phyloP scores from a whole-genome alignment of 2,888 invertebrate species.

The Lucinisca nassula region DNA sequence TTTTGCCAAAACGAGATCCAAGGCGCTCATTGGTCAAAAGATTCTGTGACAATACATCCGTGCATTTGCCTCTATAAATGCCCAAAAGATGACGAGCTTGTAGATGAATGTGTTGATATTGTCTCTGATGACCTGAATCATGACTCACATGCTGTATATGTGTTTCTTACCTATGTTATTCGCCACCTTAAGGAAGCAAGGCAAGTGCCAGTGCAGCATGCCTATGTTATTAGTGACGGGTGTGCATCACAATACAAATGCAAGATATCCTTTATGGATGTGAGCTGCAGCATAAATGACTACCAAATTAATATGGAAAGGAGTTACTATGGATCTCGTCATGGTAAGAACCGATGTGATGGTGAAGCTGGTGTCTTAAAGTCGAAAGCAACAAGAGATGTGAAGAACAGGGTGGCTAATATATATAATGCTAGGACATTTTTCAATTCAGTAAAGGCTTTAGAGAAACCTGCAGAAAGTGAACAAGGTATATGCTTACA shows the following conservation, averaged over 20 bases:
- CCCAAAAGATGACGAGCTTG: constrained; percentile 12
- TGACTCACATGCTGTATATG: constrained; percentile 51
- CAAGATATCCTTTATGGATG: constrained; percentile 43
- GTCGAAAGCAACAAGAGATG: constrained; percentile 34
- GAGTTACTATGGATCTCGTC: constrained; percentile 44
- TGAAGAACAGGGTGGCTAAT: constrained; percentile 26
- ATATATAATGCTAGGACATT: constrained; percentile 30
- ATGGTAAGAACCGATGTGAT: constrained; percentile 58
- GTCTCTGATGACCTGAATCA: constrained; percentile 50
- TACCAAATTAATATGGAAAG: constrained; percentile 29
- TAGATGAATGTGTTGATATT: constrained; percentile 52
- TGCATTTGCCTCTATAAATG: constrained; percentile 39
- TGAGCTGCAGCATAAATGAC: constrained; percentile 21
- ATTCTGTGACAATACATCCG: constrained; percentile 61
- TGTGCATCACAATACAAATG: constrained; percentile 54
- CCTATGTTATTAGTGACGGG: constrained; percentile 50
- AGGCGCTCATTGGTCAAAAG: constrained; percentile 60
- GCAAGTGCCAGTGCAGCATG: constrained; percentile 22
- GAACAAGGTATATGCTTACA: constrained; percentile 4
- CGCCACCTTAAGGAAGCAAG: constrained; percentile 16
- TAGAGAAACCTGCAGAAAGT: constrained; percentile 15
- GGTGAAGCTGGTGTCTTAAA: constrained; percentile 51
- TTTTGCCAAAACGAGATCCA: constrained; percentile 60
- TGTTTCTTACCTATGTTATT: constrained; percentile 11
- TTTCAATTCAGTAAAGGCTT: background rate